Conservation (phyloP, 2,888 invertebrate species). For the Drosophila fulvimacula region DNA sequence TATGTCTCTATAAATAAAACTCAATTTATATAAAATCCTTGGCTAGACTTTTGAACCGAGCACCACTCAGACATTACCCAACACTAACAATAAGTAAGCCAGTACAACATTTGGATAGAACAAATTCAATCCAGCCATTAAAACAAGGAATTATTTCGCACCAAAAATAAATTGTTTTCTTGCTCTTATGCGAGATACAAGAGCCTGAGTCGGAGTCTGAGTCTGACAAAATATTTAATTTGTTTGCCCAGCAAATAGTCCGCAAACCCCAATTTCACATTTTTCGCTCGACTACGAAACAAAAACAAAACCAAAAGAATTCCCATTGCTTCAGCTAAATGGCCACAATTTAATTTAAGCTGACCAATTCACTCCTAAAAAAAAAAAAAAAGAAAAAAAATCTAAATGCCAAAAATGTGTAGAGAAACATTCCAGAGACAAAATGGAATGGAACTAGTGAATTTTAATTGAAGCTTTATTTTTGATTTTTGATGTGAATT, state of each 20-base stretch:
- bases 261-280: conserved; percentile 7
- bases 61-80: neutral
- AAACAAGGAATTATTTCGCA: neutral
- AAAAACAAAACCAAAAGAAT: conserved; percentile 27
- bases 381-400: conserved; percentile 20
- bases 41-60: neutral
- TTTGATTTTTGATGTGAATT: conserved; percentile 63
- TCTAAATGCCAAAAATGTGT: conserved; percentile 56
- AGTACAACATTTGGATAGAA: neutral
- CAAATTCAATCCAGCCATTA: neutral
- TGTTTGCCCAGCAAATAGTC: conserved; percentile 6
- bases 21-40: neutral
- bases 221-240: conserved; percentile 11
- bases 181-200: neutral
- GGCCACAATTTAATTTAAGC: conserved; percentile 69
- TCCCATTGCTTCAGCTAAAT: conserved; percentile 46
- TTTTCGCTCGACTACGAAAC: neutral
- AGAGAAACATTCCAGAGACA: conserved; percentile 24
- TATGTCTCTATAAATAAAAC: no score
- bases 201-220: neutral
- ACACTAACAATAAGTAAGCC: neutral
- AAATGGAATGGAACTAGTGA: conserved; percentile 46
- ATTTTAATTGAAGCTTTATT: conserved; percentile 74
- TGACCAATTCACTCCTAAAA: conserved; percentile 42
- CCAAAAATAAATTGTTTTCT: conserved; percentile 5